Base-by-base conservation (phyloP, 2,113 vertebrate genomes). In the Rhadina sibilatrix region DNA sequence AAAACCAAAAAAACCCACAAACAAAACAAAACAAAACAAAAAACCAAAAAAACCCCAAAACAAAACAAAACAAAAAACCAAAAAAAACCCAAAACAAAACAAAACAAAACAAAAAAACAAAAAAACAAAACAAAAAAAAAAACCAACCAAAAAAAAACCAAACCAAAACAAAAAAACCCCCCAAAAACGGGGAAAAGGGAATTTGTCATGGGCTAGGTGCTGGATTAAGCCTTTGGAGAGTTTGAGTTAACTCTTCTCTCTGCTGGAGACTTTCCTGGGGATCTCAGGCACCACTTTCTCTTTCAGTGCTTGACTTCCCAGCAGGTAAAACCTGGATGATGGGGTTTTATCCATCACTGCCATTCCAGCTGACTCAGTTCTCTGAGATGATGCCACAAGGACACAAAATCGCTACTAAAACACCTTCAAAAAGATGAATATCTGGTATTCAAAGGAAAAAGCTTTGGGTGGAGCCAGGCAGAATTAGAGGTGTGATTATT, bases 201-300 rank as follows among this genome's bases (percentile, higher is more conserved):
- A 69, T 25, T 40, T 60, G 4, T 24, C 40, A 11, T 0, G 2
- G n/a, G 25, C 22, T 40, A 25, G 0, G 13, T 9, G 59, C 22
- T 74, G 40, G 46, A 61, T 25, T 15, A 19, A 3, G 4, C 13
- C 42, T 71, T n/a, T n/a, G 10, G 60, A 81, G 28, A 31, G 33
- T 35, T 8, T 5, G 17, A 31, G 53, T 71, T 85, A 85, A 87
- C 27, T 85, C 23, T 21, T 22, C 24, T 74, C 69, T 82, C 78
- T 82, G 56, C 53, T 82, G 82, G 69, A 54, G 74, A 10, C 37
- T 44, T 59, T 70, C 42, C 57, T 33, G 52, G 33, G 42, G 33
- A 46, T n/a, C 44, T 56, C 20, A 4, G 17, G 52, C 44, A n/a
- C 6, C 2, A 3, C 8, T 35, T 74, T 33, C 17, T n/a, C 71